phyloP scores from a whole-genome alignment of 2,113 vertebrate species.

The Sitta europaea region DNA sequence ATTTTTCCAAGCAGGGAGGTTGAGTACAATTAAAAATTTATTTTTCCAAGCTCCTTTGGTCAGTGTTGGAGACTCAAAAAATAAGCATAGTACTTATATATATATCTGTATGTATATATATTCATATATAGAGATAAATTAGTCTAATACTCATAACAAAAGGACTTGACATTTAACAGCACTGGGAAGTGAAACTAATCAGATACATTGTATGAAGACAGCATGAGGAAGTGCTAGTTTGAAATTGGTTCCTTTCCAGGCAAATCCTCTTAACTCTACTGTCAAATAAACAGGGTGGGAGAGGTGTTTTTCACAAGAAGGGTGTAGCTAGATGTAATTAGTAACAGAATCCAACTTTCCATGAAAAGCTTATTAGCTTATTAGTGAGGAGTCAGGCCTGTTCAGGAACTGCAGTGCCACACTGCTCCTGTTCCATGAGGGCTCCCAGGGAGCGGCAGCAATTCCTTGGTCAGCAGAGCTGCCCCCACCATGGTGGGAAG shows the following conservation, averaged over 20 bases:
- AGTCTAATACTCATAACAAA: neutral
- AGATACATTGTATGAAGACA: neutral
- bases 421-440: neutral
- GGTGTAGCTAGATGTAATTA: neutral
- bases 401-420: neutral
- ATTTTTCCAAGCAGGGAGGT: neutral
- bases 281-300: neutral
- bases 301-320: neutral
- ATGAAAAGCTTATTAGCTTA: neutral
- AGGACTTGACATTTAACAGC: neutral
- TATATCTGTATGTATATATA: neutral
- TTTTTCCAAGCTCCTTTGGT: neutral
- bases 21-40: neutral
- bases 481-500: neutral
- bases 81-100: neutral
- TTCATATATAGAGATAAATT: neutral
- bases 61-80: neutral
- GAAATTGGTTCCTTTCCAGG: conserved; percentile 7
- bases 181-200: neutral
- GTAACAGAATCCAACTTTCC: neutral
- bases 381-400: neutral
- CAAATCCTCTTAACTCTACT: neutral
- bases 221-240: conserved; percentile 1
- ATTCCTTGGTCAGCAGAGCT: neutral
- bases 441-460: neutral